Percentiles rank a stretch among this genome's conserved stretches.
Evolutionary conservation across 2,113 vertebrate genomes (phyloP).

Genomic region (Lamprotornis superbus): DNA sequence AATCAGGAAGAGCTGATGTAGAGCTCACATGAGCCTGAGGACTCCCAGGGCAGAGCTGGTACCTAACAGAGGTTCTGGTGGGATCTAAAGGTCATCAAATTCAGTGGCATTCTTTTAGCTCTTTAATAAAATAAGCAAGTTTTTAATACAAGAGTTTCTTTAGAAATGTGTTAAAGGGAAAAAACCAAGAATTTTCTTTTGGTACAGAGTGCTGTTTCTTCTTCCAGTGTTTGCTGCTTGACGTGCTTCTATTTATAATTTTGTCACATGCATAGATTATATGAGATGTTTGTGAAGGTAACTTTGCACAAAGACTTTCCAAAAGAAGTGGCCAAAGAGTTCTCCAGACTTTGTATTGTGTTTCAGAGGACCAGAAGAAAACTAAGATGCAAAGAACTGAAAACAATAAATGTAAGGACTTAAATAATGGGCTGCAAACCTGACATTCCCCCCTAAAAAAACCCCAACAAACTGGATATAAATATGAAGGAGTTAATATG

Average conservation of each 20-base stretch:
- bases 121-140: neutral
- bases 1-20: neutral
- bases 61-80: neutral
- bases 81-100: neutral
- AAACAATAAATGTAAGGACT: neutral
- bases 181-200: neutral
- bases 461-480: neutral
- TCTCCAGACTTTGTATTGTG: neutral
- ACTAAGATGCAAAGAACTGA: neutral
- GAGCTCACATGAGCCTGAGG: neutral
- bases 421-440: neutral
- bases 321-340: neutral
- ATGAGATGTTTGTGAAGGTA: neutral
- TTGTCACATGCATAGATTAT: neutral
- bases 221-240: neutral
- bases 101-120: neutral
- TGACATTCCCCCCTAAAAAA: neutral
- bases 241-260: neutral
- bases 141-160: neutral
- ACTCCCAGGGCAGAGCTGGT: neutral
- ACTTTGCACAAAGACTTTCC: neutral
- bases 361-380: neutral
- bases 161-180: neutral
- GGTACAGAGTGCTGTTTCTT: neutral
- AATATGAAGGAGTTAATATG: neutral